These are phyloP conservation scores for Aradus depressus DNA, from an alignment of 2,888 invertebrate genomes.

Conservation along the genomic window DNA sequence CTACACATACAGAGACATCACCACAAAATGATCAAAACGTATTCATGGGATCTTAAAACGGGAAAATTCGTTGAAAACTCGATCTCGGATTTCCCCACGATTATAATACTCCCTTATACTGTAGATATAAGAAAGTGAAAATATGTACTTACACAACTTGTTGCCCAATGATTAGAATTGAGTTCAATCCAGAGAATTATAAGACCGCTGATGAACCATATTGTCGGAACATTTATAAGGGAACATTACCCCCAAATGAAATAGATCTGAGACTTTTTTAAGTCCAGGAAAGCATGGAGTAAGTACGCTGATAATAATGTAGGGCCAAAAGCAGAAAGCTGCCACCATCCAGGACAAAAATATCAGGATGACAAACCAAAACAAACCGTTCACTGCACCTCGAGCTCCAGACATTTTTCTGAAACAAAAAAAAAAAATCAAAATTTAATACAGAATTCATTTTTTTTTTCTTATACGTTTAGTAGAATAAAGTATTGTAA, in stretches of 20 bases:
- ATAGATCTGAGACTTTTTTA: slow-evolving; percentile 33
- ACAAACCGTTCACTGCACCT: slow-evolving; percentile 30
- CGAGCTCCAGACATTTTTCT: slow-evolving; percentile 11
- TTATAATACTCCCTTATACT: too few relatives aligned
- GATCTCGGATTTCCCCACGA: too few relatives aligned
- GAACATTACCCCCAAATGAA: slow-evolving; percentile 36
- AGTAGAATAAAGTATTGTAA: too few relatives aligned
- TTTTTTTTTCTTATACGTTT: too few relatives aligned
- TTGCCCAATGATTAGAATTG: too few relatives aligned
- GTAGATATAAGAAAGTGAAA: too few relatives aligned
- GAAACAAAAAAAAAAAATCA: background rate
- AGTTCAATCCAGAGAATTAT: slow-evolving; percentile 27
- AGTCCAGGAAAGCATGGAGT: slow-evolving; percentile 35
- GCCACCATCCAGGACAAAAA: slow-evolving; percentile 36
- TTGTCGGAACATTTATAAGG: slow-evolving; percentile 36
- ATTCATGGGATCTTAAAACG: too few relatives aligned
- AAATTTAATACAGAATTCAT: too few relatives aligned
- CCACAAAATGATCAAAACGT: too few relatives aligned
- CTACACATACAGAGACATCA: too few relatives aligned
- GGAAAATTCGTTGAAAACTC: too few relatives aligned
- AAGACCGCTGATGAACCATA: slow-evolving; percentile 35
- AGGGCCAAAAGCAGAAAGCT: slow-evolving; percentile 35
- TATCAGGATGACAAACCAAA: slow-evolving; percentile 36
- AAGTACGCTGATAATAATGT: slow-evolving; percentile 35
- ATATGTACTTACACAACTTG: too few relatives aligned